A percentile compares a stretch with the other conserved stretches of the same genome.
Conservation (phyloP, 2,797 vertebrate species). For the Sus cebifrons region DNA sequence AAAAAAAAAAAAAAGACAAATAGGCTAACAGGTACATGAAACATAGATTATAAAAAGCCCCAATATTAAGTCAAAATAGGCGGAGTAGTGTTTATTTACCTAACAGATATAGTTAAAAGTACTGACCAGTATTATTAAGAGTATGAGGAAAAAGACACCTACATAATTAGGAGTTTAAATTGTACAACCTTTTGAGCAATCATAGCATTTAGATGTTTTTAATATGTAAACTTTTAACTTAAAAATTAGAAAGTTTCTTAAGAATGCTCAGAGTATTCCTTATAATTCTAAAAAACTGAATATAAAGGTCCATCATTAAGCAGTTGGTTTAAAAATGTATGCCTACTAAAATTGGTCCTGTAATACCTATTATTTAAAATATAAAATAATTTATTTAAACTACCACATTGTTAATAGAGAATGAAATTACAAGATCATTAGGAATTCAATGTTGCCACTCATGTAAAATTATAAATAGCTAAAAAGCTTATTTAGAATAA, state of each 20-base stretch:
- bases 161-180: background rate
- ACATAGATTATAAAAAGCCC: background rate
- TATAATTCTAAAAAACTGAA: background rate
- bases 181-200: background rate
- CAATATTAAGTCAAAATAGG: background rate
- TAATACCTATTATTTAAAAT: slow-evolving; percentile 33
- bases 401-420: background rate
- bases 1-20: slow-evolving; percentile 1
- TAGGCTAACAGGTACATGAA: background rate
- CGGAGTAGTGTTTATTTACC: background rate
- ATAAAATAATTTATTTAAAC: background rate
- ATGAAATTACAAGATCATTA: background rate
- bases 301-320: background rate
- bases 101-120: background rate
- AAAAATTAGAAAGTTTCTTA: background rate
- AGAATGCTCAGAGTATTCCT: background rate
- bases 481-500: background rate
- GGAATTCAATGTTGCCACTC: background rate
- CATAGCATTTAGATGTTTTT: background rate
- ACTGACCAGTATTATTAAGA: background rate
- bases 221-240: background rate
- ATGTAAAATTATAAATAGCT: background rate
- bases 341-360: background rate
- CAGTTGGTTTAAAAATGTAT: background rate
- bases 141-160: background rate